These are phyloP conservation scores for Periphyllus acericola DNA, from an alignment of 2,888 invertebrate species.

Conservation along the genomic window DNA sequence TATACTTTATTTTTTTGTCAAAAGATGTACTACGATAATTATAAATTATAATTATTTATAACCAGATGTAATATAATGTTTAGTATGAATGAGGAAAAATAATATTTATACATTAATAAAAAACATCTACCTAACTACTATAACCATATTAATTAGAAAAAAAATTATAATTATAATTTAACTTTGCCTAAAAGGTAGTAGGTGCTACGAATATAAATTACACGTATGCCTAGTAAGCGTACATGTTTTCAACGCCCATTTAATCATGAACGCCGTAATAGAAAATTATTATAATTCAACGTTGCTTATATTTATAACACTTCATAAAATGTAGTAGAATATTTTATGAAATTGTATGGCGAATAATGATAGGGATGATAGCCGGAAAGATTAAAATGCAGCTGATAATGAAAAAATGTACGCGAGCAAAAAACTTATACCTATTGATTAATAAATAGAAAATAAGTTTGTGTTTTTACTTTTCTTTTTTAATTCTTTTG, in stretches of 20 bases:
- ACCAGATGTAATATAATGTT: not conserved
- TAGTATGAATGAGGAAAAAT: not conserved
- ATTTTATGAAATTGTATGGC: not conserved
- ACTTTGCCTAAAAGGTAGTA: not conserved
- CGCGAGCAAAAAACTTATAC: not conserved
- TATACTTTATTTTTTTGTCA: not conserved
- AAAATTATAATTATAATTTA: not conserved
- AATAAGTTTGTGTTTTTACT: not conserved
- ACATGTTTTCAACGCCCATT: slow-evolving; percentile 26
- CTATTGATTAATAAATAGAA: not conserved
- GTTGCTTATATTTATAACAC: not conserved
- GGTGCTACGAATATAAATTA: not conserved
- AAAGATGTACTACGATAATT: not conserved
- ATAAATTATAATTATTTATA: not conserved
- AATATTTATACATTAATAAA: not conserved
- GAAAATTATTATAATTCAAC: slow-evolving; percentile 9
- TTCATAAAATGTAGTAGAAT: not conserved
- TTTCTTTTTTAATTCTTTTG: not conserved
- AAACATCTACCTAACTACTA: not conserved
- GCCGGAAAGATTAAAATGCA: not conserved
- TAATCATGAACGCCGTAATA: not conserved
- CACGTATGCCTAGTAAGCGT: not conserved
- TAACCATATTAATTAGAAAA: not conserved
- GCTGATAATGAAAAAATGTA: not conserved
- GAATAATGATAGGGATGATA: not conserved